These are phyloP conservation scores for Cinclus cinclus DNA, from an alignment of 2,113 vertebrate species.

Conservation along the genomic window DNA sequence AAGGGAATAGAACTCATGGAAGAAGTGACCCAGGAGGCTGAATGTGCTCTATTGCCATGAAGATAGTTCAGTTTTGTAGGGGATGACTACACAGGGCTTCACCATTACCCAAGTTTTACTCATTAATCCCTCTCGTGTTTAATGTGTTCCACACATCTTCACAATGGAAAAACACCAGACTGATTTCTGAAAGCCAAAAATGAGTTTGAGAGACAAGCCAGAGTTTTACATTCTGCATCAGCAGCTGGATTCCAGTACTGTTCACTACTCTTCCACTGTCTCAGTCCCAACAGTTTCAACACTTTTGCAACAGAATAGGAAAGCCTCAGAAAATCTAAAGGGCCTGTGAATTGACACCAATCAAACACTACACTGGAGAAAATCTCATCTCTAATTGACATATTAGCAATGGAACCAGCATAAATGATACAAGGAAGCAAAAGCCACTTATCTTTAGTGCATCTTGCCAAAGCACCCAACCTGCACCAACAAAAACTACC, in stretches of 20 bases:
- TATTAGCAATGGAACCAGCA: neutral
- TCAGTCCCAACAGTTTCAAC: neutral
- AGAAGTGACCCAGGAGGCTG: neutral
- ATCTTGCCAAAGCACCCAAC: neutral
- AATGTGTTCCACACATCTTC: neutral
- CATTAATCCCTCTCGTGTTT: neutral
- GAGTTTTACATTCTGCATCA: neutral
- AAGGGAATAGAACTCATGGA: neutral
- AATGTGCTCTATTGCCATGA: neutral
- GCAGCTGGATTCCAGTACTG: neutral
- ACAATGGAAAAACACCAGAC: neutral
- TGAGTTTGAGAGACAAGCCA: neutral
- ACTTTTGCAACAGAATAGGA: neutral
- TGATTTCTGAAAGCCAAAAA: neutral
- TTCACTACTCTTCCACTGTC: neutral
- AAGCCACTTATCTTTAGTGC: neutral
- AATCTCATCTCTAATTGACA: neutral
- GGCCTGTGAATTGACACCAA: neutral
- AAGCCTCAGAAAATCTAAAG: neutral
- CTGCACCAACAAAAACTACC: neutral
- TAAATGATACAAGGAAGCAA: neutral
- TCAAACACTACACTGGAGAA: neutral
- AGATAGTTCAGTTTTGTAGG: neutral
- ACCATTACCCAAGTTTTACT: neutral
- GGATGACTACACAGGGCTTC: neutral